phyloP scores from a whole-genome alignment of 2,888 invertebrate genomes.

The Aspidiotus rigidus region DNA sequence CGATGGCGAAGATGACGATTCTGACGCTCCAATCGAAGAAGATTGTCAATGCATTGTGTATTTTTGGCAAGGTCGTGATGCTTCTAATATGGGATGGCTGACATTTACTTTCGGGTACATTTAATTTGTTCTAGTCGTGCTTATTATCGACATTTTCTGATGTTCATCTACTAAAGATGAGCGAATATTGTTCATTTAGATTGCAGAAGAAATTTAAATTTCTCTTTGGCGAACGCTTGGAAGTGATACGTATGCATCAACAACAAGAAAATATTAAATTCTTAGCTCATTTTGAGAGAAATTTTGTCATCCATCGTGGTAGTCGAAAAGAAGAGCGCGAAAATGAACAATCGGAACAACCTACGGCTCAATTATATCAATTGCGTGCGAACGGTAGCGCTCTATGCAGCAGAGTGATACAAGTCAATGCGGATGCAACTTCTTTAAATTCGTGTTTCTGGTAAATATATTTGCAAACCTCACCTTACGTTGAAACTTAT shows the following conservation, averaged over 20 bases:
- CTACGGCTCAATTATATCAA: slow-evolving; percentile 82
- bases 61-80: slow-evolving; percentile 98
- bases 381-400: slow-evolving; percentile 91
- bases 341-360: slow-evolving; percentile 41
- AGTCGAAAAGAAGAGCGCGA: slow-evolving; percentile 55
- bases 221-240: slow-evolving; percentile 78
- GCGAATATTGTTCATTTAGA: slow-evolving; percentile 42
- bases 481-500: slow-evolving; percentile 3
- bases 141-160: not conserved
- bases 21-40: slow-evolving; percentile 49
- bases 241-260: slow-evolving; percentile 92
- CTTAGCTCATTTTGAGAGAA: slow-evolving; percentile 90
- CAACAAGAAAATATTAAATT: slow-evolving; percentile 98
- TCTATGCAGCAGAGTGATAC: slow-evolving; percentile 74
- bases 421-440: slow-evolving; percentile 75
- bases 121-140: slow-evolving; percentile 5
- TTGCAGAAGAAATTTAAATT: slow-evolving; percentile 83
- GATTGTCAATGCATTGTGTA: slow-evolving; percentile 94
- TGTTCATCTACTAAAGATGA: not conserved
- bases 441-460: slow-evolving; percentile 90
- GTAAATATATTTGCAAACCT: slow-evolving; percentile 47
- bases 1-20: slow-evolving; percentile 49
- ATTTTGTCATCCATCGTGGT: slow-evolving; percentile 86
- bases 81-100: slow-evolving; percentile 98
- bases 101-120: slow-evolving; percentile 86